Evolutionary conservation across 2,888 invertebrate genomes (phyloP).

Genomic region (Drosophila prostipennis): DNA sequence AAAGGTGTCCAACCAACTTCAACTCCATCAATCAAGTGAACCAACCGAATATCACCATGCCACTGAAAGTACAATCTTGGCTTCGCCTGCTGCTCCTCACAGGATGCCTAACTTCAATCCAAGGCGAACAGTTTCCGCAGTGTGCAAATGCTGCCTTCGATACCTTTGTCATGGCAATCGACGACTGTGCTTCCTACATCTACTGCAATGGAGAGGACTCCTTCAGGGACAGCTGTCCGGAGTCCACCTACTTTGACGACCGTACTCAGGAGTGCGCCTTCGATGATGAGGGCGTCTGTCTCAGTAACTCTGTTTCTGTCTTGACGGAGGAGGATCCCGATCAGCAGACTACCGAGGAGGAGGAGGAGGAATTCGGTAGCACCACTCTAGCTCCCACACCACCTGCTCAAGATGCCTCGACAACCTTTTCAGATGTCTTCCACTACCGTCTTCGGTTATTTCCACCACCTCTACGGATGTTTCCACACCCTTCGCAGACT

Average conservation of each 20-base stretch:
- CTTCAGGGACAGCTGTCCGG: conserved; percentile 68
- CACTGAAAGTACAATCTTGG: background rate
- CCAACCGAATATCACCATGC: conserved; percentile 4
- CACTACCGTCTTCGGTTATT: background rate
- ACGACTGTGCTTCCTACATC: conserved; percentile 72
- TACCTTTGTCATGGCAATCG: conserved; percentile 60
- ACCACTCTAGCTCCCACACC: background rate
- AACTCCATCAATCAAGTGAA: background rate
- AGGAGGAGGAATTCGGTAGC: background rate
- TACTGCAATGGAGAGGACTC: conserved; percentile 71
- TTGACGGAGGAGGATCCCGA: background rate
- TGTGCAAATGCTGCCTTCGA: conserved; percentile 50
- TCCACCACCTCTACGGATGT: background rate
- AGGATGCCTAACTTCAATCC: background rate
- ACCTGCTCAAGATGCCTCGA: background rate
- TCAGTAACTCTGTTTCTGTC: background rate
- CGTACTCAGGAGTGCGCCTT: conserved; percentile 64
- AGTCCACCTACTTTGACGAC: conserved; percentile 70
- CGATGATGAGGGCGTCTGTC: conserved; percentile 64
- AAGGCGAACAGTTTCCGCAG: conserved; percentile 59
- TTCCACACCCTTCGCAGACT: background rate
- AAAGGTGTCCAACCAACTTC: background rate
- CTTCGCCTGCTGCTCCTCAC: conserved; percentile 46
- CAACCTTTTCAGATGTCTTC: background rate
- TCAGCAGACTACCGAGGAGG: background rate